Evolutionary conservation across 2,888 invertebrate species (phyloP), one percentile per base, ranked within the genome.

Genomic region (Leptopterna dolabrata): DNA sequence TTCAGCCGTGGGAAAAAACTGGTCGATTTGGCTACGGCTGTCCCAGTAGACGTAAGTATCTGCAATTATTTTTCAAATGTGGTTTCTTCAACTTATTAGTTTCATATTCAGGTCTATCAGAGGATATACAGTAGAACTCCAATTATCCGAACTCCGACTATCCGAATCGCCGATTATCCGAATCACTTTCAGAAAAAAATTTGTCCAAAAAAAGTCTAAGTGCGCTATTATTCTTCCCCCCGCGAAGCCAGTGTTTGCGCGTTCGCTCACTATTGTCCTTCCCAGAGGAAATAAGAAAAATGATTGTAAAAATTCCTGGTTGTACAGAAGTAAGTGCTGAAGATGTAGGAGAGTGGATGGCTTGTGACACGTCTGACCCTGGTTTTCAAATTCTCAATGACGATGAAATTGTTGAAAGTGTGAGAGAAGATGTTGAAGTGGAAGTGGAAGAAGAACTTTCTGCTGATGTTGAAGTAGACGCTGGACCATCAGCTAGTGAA

Each of bases 381-480:
- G 88, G 86, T 24, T 89, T 88, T 70, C 87, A 89, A 81, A 90
- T 89, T 85, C 70, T 89, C 55, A 89, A 89, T 47, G 87, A 87
- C 81, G 86, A 89, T 86, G 99, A 99, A 51, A 94, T 99, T 90
- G 98, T 99, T n/a, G 99, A 99, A 92, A 98, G 98, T 92, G 94
- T 99, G 80, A 99, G 99, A 0, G 96, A 96, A 91, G 97, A 96
- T 19, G n/a, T n/a, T n/a, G 86, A 76, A 36, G 85, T 87, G 71
- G 73, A 76, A 85, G 87, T 85, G 55, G 87, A 78, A 41, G 71
- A 83, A 71, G 83, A 83, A 24, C 84, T 84, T 84, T 71, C 71
- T 84, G 71, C 71, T 71, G 71, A 55, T 89, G 30, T 47, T 76
- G 76, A 86, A 70, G 70, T 45, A 86, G 82, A 89, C 36, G 43